phyloP scores from a whole-genome alignment of 2,113 vertebrate genomes.

The Rhabdornis inornatus region DNA sequence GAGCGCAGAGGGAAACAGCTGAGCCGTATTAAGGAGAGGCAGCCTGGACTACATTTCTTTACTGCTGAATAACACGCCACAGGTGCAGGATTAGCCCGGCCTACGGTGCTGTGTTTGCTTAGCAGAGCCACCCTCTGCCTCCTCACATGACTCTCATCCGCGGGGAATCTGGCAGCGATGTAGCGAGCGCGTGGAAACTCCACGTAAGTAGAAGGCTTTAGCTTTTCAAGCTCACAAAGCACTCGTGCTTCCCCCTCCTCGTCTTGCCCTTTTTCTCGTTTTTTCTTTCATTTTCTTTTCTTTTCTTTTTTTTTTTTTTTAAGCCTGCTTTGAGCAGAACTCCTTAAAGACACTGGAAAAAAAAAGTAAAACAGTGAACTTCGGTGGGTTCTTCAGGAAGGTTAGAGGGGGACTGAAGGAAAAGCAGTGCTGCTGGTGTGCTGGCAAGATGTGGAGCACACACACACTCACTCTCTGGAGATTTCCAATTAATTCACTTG shows the following conservation, averaged over 20 bases:
- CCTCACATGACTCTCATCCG: slow-evolving; percentile 70
- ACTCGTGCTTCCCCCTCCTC: fast-evolving
- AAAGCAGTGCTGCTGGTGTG: not conserved
- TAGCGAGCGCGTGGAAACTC: not conserved
- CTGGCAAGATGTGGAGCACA: not conserved
- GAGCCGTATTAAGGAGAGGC: slow-evolving; percentile 71
- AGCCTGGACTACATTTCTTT: slow-evolving; percentile 58
- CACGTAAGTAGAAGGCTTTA: slow-evolving; percentile 46
- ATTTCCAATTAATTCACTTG: not conserved
- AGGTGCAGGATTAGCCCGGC: slow-evolving; percentile 85
- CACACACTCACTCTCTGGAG: not conserved
- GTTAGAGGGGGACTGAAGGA: not conserved
- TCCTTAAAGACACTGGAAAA: not conserved
- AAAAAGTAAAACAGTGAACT: not conserved
- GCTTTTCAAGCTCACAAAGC: slow-evolving; percentile 24
- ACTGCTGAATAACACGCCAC: slow-evolving; percentile 74
- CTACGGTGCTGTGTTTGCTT: slow-evolving; percentile 72
- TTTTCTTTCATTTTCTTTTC: not conserved
- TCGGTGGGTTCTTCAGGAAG: not conserved
- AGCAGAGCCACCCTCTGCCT: slow-evolving; percentile 54
- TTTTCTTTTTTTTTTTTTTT: too few relatives aligned
- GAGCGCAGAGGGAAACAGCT: slow-evolving; percentile 72
- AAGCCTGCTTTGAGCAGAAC: not conserved
- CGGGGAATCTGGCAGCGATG: slow-evolving; percentile 19
- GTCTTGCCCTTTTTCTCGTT: not conserved